Percentiles rank a stretch among this genome's conserved stretches.
Evolutionary conservation across 1,140 invertebrate species (phyloP).

Genomic region (Zaprionus kolodkinae): DNA sequence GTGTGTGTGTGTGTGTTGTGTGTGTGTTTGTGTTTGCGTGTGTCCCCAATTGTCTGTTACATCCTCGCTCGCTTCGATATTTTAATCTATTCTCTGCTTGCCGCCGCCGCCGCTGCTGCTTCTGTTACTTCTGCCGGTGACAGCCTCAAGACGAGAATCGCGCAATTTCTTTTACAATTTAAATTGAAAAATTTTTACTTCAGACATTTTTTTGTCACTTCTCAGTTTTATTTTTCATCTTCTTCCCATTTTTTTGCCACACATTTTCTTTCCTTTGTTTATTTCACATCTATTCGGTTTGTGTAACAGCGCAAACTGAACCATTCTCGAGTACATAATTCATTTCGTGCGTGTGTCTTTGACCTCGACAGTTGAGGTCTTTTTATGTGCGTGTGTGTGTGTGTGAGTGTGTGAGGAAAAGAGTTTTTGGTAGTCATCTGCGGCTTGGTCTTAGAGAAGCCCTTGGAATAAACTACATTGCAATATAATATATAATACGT

Average conservation of each 20-base stretch:
- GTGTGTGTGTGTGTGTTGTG: background rate
- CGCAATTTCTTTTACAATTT: slow-evolving; percentile 61
- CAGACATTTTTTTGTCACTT: slow-evolving; percentile 62
- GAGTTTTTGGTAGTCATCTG: background rate
- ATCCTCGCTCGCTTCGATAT: slow-evolving; percentile 58
- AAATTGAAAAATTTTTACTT: slow-evolving; percentile 49
- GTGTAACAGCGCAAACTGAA: slow-evolving; percentile 21
- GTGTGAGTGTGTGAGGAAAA: background rate
- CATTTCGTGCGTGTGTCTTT: slow-evolving; percentile 42
- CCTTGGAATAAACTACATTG: background rate
- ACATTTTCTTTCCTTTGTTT: background rate
- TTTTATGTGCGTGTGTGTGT: background rate
- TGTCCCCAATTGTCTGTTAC: slow-evolving; percentile 30
- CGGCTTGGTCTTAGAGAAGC: background rate
- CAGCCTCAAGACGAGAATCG: slow-evolving; percentile 57
- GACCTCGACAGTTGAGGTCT: slow-evolving; percentile 24
- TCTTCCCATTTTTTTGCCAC: slow-evolving; percentile 1
- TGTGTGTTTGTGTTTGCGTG: slow-evolving; percentile 6
- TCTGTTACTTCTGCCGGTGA: slow-evolving; percentile 45
- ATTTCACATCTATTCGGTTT: slow-evolving; percentile 17
- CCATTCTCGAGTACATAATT: slow-evolving; percentile 19
- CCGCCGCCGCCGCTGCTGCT: slow-evolving; percentile 19
- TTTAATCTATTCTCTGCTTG: slow-evolving; percentile 68
- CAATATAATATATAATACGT: background rate
- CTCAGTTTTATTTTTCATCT: slow-evolving; percentile 22